phyloP scores from a whole-genome alignment of 2,797 vertebrate species.

The Antennarius maculatus region DNA sequence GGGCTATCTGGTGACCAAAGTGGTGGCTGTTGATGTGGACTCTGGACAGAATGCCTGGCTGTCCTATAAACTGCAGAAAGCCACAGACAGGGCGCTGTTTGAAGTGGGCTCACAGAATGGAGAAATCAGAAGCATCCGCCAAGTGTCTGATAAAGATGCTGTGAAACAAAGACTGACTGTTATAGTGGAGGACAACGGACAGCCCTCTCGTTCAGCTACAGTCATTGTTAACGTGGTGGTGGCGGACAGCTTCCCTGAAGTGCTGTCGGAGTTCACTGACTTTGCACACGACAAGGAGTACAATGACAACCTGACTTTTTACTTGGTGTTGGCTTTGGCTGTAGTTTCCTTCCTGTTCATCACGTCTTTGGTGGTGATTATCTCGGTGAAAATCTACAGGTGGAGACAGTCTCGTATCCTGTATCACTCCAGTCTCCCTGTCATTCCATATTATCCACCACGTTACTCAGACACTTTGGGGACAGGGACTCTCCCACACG shows the following conservation, averaged over 20 bases:
- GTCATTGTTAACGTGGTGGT: slow-evolving; percentile 82
- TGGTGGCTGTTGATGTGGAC: slow-evolving; percentile 85
- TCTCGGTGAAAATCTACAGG: slow-evolving; percentile 51
- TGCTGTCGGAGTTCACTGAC: slow-evolving; percentile 79
- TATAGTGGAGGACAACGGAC: slow-evolving; percentile 81
- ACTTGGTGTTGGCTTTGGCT: slow-evolving; percentile 54
- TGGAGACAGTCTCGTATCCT: slow-evolving; percentile 56
- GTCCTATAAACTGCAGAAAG: slow-evolving; percentile 82
- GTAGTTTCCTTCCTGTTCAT: slow-evolving; percentile 10
- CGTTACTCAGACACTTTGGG: slow-evolving; percentile 46
- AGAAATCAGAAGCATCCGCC: slow-evolving; percentile 82
- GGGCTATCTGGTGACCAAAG: slow-evolving; percentile 87
- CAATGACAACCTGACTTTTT: slow-evolving; percentile 53
- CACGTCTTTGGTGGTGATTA: slow-evolving; percentile 32
- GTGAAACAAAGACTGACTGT: slow-evolving; percentile 81
- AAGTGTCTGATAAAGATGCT: slow-evolving; percentile 81
- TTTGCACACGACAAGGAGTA: slow-evolving; percentile 72
- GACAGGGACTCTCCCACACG: slow-evolving; percentile 30
- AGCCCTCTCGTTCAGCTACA: slow-evolving; percentile 76
- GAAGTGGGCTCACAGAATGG: slow-evolving; percentile 84
- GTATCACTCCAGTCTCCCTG: slow-evolving; percentile 43
- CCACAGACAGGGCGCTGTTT: slow-evolving; percentile 83
- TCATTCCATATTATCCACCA: slow-evolving; percentile 61
- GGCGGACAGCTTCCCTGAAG: slow-evolving; percentile 83
- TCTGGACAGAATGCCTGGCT: slow-evolving; percentile 84